phyloP scores from a whole-genome alignment of 2,113 vertebrate species.

The Arizona elegans region DNA sequence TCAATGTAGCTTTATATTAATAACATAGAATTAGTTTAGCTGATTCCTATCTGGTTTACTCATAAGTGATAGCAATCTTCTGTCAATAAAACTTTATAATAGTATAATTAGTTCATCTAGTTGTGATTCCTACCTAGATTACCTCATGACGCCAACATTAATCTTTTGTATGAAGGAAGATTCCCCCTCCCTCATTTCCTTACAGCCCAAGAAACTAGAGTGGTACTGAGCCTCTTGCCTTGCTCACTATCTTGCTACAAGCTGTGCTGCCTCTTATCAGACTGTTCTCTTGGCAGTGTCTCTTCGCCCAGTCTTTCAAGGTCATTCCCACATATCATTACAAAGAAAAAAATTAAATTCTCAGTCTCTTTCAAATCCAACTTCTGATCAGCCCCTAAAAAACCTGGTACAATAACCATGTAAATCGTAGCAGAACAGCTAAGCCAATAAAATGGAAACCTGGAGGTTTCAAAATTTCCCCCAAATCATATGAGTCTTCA shows the following conservation, averaged over 20 bases:
- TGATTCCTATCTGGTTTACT: background rate
- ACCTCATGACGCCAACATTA: background rate
- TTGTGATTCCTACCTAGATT: background rate
- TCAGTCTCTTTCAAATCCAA: background rate
- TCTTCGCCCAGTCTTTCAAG: background rate
- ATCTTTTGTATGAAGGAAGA: background rate
- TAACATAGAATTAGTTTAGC: background rate
- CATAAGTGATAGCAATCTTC: background rate
- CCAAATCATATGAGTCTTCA: background rate
- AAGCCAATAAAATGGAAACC: background rate
- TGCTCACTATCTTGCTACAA: background rate
- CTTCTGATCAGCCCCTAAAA: background rate
- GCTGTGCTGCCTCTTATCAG: background rate
- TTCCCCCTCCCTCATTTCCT: background rate
- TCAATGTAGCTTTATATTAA: background rate
- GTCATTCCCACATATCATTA: background rate
- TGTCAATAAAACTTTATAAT: background rate
- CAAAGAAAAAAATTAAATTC: background rate
- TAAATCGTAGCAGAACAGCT: background rate
- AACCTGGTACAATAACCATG: background rate
- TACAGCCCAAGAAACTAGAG: background rate
- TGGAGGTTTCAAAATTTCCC: background rate
- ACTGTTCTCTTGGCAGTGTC: background rate
- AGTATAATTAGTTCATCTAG: background rate
- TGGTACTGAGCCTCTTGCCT: background rate